Evolutionary conservation across 2,888 invertebrate genomes (phyloP).

Genomic region (Apantesis nais): DNA sequence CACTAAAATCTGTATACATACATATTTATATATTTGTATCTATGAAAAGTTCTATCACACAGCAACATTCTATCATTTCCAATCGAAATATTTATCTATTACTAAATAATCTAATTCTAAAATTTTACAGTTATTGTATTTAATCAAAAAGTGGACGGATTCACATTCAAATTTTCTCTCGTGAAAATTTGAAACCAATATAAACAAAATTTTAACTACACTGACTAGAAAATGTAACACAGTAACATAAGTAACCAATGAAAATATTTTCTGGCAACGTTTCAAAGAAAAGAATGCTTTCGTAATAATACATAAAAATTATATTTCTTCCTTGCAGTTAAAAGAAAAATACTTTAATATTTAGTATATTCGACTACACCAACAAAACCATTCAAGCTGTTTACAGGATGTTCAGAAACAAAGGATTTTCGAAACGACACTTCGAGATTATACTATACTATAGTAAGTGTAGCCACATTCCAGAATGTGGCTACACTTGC

Average conservation of each 20-base stretch:
- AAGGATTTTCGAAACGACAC: neutral
- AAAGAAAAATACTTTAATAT: neutral
- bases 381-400: neutral
- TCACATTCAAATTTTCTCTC: conserved; percentile 1
- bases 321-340: neutral
- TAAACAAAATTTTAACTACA: conserved; percentile 27
- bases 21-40: neutral
- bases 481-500: too few species aligned
- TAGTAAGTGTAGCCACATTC: neutral
- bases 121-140: neutral
- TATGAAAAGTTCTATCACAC: neutral
- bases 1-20: conserved; percentile 8
- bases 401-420: neutral
- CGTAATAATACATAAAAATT: neutral
- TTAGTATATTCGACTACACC: neutral
- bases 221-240: conserved; percentile 48
- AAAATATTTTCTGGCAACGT: neutral
- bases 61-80: neutral
- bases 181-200: conserved; percentile 22
- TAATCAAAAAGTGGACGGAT: conserved; percentile 28
- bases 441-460: neutral
- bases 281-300: conserved; percentile 6
- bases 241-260: conserved; percentile 16
- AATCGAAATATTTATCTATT: neutral
- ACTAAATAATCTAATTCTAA: neutral